phyloP scores from a whole-genome alignment of 2,113 vertebrate species.

The Hippocampus guttulatus region DNA sequence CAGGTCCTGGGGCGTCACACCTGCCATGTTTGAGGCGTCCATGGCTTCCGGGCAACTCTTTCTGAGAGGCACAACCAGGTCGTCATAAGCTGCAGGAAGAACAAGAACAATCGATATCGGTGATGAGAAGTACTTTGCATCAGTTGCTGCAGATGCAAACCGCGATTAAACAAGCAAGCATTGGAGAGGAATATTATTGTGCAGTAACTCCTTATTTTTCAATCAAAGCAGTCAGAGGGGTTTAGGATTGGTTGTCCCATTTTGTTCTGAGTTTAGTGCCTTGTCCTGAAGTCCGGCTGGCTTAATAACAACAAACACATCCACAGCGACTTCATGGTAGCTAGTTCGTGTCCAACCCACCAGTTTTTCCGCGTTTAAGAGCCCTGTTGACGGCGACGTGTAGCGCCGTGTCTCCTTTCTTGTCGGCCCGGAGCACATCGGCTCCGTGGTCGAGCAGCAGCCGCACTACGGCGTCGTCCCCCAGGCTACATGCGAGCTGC shows the following conservation, averaged over 20 bases:
- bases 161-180: no score
- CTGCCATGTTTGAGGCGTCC: conserved; percentile 70
- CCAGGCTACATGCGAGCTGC: conserved; percentile 72
- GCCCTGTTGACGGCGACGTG: conserved; percentile 73
- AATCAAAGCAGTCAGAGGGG: not conserved
- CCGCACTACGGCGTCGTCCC: conserved; percentile 69
- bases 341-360: conserved; percentile 20
- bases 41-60: conserved; percentile 73
- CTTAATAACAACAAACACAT: not conserved
- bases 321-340: not conserved
- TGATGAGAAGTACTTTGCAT: not conserved
- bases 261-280: not conserved
- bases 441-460: conserved; percentile 76
- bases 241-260: not conserved
- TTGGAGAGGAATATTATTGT: not conserved
- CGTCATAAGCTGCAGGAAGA: conserved; percentile 66
- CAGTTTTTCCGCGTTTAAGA: conserved; percentile 62
- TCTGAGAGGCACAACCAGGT: conserved; percentile 76
- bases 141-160: no score
- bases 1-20: conserved; percentile 78
- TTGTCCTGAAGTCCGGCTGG: not conserved
- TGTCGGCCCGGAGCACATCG: conserved; percentile 70
- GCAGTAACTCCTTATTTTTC: not conserved
- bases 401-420: conserved; percentile 73
- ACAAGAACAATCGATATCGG: not conserved